Evolutionary conservation across 2,797 vertebrate genomes (phyloP), one percentile per base, ranked within the genome.

Genomic region (Decapterus maruadsi): DNA sequence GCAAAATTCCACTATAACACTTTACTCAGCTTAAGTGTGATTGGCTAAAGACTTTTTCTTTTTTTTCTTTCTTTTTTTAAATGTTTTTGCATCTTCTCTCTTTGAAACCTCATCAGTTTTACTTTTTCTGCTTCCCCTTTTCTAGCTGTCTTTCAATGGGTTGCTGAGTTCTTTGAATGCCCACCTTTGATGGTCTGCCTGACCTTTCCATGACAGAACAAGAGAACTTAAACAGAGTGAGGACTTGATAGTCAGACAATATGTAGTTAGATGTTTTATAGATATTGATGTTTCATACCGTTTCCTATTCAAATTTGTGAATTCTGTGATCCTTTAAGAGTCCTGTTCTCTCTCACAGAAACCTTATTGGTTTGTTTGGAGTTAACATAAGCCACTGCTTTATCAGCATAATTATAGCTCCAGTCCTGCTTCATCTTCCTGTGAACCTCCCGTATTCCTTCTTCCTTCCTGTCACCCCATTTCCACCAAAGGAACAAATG

Each of bases 401-500:
- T 20, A 61, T 71, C 66, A 43, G 12, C 61, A 75, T 66, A 68
- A 68, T 72, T 72, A 56, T 63, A 10, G 38, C 53, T 59, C 43
- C 57, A 54, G 16, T 36, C 12, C 20, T 34, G 48, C 38, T 43
- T 73, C 34, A 26, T 67, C 55, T 70, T 75, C 1, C 26, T 62
- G 70, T 75, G 48, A 68, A 66, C 56, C 53, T 56, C 8, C 8
- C 0, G 8, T 68, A 75, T 64, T n/a, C 48, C 26, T 56, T 42
- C 66, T 48, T 73, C 26, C 66, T 48, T 73, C 26, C 26, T 26
- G 40, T 48, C 26, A 68, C 53, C 48, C 46, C 55, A 67, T 85
- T 75, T 77, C 61, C 45, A 73, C 8, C n/a, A 34, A 72, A 42
- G 40, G 68, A 84, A 72, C 71, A 87, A 89, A 87, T 82, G 78